Evolutionary conservation across 2,113 vertebrate species (phyloP).

Genomic region (Phocoena phocoena): DNA sequence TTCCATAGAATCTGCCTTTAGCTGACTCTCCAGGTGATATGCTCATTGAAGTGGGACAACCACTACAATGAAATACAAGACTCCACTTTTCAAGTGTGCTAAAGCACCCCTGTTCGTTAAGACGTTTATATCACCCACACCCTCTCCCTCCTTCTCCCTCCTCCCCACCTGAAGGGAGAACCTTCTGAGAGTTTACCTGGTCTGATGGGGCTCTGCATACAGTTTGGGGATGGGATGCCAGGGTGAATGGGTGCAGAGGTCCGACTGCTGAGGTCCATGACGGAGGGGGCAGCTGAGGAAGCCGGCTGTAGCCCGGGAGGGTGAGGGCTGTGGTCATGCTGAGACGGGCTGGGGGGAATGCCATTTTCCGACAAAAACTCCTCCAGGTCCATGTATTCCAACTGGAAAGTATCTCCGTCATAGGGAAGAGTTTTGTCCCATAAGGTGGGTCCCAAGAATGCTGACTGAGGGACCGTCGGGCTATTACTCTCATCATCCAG

Average conservation of each 20-base stretch:
- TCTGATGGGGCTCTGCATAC: constrained; percentile 91
- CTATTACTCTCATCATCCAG: constrained; percentile 91
- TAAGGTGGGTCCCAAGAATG: constrained; percentile 97
- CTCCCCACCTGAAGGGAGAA: not conserved
- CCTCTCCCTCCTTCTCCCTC: not conserved
- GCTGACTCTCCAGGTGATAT: not conserved
- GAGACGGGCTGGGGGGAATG: constrained; percentile 93
- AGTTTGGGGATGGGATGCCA: constrained; percentile 88
- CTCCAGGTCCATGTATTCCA: constrained; percentile 99
- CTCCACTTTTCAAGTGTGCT: not conserved
- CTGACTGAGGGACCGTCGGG: constrained; percentile 92
- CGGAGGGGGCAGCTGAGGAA: constrained; percentile 88
- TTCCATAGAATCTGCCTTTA: not conserved
- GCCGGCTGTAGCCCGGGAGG: constrained; percentile 86
- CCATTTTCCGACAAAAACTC: constrained; percentile 99
- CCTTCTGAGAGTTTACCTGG: constrained; percentile 87
- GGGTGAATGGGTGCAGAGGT: constrained; percentile 91
- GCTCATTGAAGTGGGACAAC: not conserved
- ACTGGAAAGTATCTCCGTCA: constrained; percentile 96
- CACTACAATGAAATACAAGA: not conserved
- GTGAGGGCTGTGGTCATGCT: constrained; percentile 88
- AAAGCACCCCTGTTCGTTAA: not conserved
- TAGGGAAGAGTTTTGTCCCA: constrained; percentile 99
- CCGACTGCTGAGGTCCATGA: constrained; percentile 95
- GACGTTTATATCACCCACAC: rapidly evolving